phyloP scores from a whole-genome alignment of 2,113 vertebrate genomes.

The Furnarius figulus region DNA sequence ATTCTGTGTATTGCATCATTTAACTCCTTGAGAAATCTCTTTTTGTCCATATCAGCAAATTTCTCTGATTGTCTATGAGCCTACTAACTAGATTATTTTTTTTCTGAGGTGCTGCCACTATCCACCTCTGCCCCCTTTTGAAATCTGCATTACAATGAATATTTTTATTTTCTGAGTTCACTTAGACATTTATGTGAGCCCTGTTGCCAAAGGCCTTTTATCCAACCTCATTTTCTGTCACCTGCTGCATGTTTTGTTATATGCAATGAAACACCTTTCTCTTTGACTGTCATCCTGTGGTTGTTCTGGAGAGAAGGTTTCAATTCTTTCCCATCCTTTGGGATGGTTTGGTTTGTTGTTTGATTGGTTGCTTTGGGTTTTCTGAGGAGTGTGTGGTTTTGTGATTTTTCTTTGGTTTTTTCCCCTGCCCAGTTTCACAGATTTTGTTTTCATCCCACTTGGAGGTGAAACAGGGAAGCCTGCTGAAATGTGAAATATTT shows the following conservation, averaged over 20 bases:
- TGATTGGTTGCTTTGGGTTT: not conserved
- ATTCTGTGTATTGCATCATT: not conserved
- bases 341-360: not conserved
- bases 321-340: not conserved
- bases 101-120: not conserved
- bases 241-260: not conserved
- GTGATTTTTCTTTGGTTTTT: not conserved
- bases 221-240: not conserved
- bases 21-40: not conserved
- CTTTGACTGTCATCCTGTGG: not conserved
- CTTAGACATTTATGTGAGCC: not conserved
- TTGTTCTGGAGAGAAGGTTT: not conserved
- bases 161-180: not conserved
- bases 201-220: not conserved
- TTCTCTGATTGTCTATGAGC: not conserved
- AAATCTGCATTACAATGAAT: not conserved
- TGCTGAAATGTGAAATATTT: not conserved
- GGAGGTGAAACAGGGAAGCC: not conserved
- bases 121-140: not conserved
- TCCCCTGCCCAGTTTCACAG: not conserved
- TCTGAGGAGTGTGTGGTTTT: not conserved
- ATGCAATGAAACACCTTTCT: not conserved
- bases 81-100: not conserved
- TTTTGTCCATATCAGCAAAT: not conserved
- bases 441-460: not conserved